Evolutionary conservation across 2,113 vertebrate species (phyloP).

Genomic region (Marmota flaviventris): DNA sequence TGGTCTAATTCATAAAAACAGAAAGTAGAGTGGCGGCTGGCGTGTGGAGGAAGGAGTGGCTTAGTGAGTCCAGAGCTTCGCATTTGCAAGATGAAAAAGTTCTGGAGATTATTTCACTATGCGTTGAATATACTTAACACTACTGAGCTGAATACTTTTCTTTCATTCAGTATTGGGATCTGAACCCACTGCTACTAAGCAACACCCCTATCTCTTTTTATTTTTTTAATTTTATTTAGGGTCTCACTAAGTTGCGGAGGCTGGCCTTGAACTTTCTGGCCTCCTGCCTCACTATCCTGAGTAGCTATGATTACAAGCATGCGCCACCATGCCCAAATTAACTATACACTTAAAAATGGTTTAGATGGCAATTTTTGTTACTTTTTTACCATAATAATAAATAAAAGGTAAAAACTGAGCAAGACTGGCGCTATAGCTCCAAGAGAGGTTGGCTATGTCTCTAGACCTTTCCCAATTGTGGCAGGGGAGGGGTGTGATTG

Average conservation of each 20-base stretch:
- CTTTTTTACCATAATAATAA: background rate
- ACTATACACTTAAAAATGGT: background rate
- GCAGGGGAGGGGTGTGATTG: background rate
- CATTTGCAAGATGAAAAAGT: constrained; percentile 9
- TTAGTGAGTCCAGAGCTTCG: background rate
- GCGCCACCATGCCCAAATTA: too few relatives aligned
- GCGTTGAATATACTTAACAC: background rate
- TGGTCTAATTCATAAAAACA: background rate
- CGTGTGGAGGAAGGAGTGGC: background rate
- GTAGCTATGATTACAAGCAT: too few relatives aligned
- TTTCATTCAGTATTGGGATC: too few relatives aligned
- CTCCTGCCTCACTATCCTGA: too few relatives aligned
- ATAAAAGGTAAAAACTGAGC: background rate
- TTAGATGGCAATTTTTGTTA: background rate
- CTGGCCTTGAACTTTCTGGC: too few relatives aligned
- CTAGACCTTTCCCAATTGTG: background rate
- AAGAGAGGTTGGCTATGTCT: background rate
- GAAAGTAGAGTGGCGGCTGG: background rate
- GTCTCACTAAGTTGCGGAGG: too few relatives aligned
- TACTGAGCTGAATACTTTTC: background rate
- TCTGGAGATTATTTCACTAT: background rate
- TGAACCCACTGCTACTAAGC: too few relatives aligned
- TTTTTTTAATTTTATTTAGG: too few relatives aligned
- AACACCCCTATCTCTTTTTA: too few relatives aligned
- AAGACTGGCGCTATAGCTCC: background rate